These are phyloP conservation scores for Drymodes brunneopygia DNA, from an alignment of 2,113 vertebrate genomes.

Conservation along the genomic window DNA sequence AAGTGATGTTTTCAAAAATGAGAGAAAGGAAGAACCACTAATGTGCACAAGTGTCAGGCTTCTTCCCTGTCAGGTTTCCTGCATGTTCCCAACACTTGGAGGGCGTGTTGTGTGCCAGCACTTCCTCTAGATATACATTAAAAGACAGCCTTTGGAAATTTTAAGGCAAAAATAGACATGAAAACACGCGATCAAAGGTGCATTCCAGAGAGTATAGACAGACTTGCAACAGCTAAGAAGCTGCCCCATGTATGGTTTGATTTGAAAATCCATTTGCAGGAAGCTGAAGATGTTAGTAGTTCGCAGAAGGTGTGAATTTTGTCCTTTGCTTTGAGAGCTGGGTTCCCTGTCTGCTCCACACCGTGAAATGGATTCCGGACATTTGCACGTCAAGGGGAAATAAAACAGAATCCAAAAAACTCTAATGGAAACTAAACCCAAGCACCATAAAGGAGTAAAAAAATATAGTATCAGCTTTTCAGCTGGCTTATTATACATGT, in stretches of 20 bases:
- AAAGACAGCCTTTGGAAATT: background rate
- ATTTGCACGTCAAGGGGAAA: background rate
- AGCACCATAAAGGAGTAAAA: background rate
- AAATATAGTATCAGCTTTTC: background rate
- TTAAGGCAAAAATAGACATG: background rate
- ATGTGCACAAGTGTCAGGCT: background rate
- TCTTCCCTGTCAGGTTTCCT: background rate
- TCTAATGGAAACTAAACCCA: background rate
- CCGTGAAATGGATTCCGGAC: fast-evolving
- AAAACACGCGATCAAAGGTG: background rate
- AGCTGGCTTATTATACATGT: background rate
- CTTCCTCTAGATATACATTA: background rate
- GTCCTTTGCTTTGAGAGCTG: background rate
- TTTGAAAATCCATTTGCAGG: background rate
- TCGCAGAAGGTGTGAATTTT: background rate
- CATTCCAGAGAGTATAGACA: background rate
- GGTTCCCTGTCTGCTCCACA: background rate
- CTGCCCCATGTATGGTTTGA: background rate
- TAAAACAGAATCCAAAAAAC: background rate
- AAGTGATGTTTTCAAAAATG: background rate
- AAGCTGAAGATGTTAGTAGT: background rate
- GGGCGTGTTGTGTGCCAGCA: background rate
- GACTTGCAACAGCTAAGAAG: background rate
- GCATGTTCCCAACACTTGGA: background rate
- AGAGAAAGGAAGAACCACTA: background rate